Conservation (phyloP, 1,140 invertebrate genomes). For the Hycleus phaleratus region DNA sequence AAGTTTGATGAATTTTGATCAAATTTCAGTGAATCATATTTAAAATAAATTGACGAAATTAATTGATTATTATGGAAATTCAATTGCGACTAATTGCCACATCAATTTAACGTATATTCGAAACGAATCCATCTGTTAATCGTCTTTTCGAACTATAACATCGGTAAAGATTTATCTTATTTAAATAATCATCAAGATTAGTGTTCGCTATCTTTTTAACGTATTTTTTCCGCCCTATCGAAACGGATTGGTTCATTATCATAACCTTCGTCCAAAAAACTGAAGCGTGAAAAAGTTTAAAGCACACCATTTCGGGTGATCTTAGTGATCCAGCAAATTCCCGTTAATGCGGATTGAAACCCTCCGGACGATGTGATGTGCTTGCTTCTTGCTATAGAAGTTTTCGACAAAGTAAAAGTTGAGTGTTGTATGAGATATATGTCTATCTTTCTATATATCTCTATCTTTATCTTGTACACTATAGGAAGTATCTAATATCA, state of each 20-base stretch:
- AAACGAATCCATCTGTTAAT: too few species aligned
- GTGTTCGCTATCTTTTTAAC: not conserved
- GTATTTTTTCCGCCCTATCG: not conserved
- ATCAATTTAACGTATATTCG: too few species aligned
- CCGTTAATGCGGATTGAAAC: conserved; percentile 8
- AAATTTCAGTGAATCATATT: too few species aligned
- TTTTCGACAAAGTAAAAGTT: too few species aligned
- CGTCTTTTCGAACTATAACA: too few species aligned
- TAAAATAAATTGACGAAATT: too few species aligned
- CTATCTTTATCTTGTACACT: conserved; percentile 2
- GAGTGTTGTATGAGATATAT: too few species aligned
- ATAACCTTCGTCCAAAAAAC: not conserved
- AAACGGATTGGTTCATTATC: not conserved
- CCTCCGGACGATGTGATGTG: not conserved
- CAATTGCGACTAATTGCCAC: too few species aligned
- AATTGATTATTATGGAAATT: too few species aligned
- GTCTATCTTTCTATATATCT: not conserved
- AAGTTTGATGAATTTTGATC: too few species aligned
- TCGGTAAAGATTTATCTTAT: too few species aligned
- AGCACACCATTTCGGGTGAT: not conserved
- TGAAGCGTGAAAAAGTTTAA: conserved; percentile 2
- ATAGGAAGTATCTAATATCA: conserved; percentile 4
- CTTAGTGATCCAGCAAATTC: conserved; percentile 4
- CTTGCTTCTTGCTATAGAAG: not conserved
- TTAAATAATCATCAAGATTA: too few species aligned